Conservation (phyloP, 2,113 vertebrate genomes). For the Tricholaema leucomelas region DNA sequence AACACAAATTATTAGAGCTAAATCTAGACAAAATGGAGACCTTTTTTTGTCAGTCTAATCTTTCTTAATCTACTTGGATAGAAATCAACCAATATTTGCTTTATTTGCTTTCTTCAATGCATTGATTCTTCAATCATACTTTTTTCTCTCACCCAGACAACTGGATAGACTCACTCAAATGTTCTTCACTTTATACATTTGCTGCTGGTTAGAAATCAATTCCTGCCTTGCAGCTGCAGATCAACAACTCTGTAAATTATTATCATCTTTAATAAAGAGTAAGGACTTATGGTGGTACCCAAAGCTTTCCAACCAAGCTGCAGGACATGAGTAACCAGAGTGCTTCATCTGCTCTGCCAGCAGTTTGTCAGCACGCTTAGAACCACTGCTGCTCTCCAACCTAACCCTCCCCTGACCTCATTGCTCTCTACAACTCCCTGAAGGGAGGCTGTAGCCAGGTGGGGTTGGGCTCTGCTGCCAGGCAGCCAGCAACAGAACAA, state of each 20-base stretch:
- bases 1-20: neutral
- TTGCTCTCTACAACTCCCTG: no score
- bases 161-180: neutral
- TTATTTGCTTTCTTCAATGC: neutral
- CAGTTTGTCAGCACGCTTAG: neutral
- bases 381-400: neutral
- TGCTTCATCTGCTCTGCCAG: neutral
- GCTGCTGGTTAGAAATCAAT: neutral
- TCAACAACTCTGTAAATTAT: neutral
- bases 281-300: neutral
- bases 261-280: neutral
- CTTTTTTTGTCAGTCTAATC: neutral
- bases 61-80: neutral
- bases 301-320: neutral
- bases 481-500: no score
- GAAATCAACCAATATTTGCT: neutral
- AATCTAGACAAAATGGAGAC: neutral
- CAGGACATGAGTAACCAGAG: neutral
- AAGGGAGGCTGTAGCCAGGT: no score
- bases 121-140: neutral
- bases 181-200: neutral
- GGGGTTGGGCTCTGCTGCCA: no score
- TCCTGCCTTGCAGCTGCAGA: neutral
- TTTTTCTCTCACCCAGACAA: neutral
- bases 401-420: no score